Conservation (phyloP, 2,888 invertebrate genomes). For the Zhuqinia jingwanae region DNA sequence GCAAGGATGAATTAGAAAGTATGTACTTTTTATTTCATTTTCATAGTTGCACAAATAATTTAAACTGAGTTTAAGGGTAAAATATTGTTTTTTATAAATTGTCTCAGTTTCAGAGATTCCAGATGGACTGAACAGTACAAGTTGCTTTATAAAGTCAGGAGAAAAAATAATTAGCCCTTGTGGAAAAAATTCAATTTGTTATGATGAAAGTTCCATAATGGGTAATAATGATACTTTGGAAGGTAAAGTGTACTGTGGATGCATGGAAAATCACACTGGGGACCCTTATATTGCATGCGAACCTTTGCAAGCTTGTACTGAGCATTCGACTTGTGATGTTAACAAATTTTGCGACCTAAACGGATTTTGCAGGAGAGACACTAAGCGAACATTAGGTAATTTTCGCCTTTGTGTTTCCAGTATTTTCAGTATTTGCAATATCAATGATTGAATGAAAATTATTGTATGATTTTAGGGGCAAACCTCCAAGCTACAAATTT, state of each 20-base stretch:
- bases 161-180: constrained; percentile 38
- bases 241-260: constrained; percentile 52
- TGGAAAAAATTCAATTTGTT: constrained; percentile 56
- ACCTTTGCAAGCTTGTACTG: constrained; percentile 14
- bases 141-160: constrained; percentile 30
- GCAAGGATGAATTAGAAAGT: constrained; percentile 32
- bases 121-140: constrained; percentile 28
- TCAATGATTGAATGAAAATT: no score
- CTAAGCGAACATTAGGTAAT: not conserved
- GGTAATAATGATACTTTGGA: not conserved
- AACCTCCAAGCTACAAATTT: not conserved
- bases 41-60: no score
- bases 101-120: constrained; percentile 40
- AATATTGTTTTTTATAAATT: no score
- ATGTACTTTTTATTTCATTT: not conserved
- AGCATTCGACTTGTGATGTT: constrained; percentile 8
- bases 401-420: not conserved
- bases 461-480: no score
- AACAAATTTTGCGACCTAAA: constrained; percentile 49
- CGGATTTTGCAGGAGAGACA: constrained; percentile 49
- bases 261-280: constrained; percentile 42
- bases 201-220: not conserved
- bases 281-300: constrained; percentile 63
- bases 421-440: no score
- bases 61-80: no score